Conservation (phyloP, 1,140 invertebrate species). For the Samia ricini region DNA sequence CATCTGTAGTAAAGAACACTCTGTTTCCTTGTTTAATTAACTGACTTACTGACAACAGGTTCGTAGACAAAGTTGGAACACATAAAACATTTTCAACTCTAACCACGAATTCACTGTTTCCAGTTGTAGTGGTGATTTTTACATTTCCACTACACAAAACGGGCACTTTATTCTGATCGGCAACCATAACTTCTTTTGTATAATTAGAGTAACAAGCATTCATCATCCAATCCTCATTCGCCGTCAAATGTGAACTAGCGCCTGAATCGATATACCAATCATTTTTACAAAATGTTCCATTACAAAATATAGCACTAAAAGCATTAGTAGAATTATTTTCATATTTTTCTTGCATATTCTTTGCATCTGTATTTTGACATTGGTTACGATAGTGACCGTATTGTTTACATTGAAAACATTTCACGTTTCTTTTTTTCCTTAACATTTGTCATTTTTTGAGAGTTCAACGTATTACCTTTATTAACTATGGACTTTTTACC, state of each 20-base stretch:
- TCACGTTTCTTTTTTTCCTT: not conserved
- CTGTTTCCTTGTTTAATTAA: not conserved
- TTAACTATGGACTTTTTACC: not conserved
- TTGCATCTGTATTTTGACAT: not conserved
- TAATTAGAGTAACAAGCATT: not conserved
- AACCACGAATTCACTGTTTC: not conserved
- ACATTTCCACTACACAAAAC: not conserved
- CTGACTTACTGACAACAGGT: conserved; percentile 1
- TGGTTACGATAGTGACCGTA: not conserved
- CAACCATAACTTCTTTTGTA: not conserved
- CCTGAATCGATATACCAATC: conserved; percentile 9
- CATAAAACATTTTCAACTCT: not conserved
- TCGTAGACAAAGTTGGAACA: not conserved
- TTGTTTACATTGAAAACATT: conserved; percentile 2
- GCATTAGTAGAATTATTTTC: conserved; percentile 5
- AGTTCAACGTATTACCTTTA: not conserved
- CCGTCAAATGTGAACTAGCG: conserved; percentile 1
- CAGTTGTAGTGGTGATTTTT: not conserved
- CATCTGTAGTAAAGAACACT: not conserved
- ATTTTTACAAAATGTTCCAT: not conserved
- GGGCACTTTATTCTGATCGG: not conserved
- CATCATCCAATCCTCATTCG: not conserved
- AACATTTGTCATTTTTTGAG: not conserved
- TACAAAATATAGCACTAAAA: not conserved
- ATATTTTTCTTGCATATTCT: not conserved